Conservation (phyloP, 1,140 invertebrate genomes). For the Ceratoteleas bidentatus region DNA sequence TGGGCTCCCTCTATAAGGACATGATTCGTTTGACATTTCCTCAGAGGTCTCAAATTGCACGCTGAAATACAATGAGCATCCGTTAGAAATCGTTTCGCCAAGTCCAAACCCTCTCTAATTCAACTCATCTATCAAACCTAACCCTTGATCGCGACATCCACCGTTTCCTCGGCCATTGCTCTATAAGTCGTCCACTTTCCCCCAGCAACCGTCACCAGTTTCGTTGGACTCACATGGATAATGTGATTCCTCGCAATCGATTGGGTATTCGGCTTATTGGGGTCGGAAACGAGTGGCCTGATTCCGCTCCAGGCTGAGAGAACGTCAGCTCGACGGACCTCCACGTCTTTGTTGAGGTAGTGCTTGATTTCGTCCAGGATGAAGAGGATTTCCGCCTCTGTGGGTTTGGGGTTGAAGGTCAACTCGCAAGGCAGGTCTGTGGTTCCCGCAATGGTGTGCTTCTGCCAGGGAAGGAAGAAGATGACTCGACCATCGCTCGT, state of each 20-base stretch:
- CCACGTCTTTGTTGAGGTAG: constrained; percentile 97
- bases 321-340: constrained; percentile 98
- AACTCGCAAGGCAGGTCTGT: constrained; percentile 97
- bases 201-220: constrained; percentile 98
- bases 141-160: constrained; percentile 95
- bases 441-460: constrained; percentile 97
- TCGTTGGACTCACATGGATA: constrained; percentile 94
- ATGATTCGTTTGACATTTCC: constrained; percentile 91
- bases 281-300: constrained; percentile 97
- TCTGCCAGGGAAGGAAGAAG: constrained; percentile 99
- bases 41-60: constrained; percentile 86
- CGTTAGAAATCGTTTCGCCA: too few relatives aligned
- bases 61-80: too few relatives aligned
- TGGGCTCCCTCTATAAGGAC: constrained; percentile 97
- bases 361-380: constrained; percentile 98
- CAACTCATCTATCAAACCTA: too few relatives aligned
- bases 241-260: constrained; percentile 99
- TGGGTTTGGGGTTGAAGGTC: constrained; percentile 95
- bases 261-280: constrained; percentile 97
- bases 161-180: constrained; percentile 97
- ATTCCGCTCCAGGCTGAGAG: constrained; percentile 99
- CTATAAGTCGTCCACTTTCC: constrained; percentile 99
- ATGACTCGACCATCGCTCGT: constrained; percentile 99
- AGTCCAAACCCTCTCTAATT: too few relatives aligned
- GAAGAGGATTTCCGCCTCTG: constrained; percentile 99